A percentile compares a stretch with the other conserved stretches of the same genome.
These are phyloP conservation scores for Catagonus wagneri DNA, from an alignment of 2,113 vertebrate species.

Conservation along the genomic window DNA sequence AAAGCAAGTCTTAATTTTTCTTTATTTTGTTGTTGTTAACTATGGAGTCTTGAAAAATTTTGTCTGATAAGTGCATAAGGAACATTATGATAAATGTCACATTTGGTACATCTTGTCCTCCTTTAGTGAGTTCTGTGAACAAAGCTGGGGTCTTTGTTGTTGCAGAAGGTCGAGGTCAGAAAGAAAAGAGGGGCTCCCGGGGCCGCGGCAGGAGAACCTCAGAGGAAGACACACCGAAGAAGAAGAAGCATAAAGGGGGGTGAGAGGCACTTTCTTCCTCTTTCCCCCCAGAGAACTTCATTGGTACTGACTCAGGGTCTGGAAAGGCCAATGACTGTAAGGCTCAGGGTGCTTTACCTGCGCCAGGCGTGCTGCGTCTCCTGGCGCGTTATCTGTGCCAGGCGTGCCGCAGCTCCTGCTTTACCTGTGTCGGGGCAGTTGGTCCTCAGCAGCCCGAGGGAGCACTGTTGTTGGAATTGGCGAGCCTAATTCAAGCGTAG, in stretches of 20 bases:
- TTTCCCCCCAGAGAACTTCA: rapidly evolving
- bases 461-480: too few relatives aligned
- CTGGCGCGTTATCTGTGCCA: background rate
- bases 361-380: rapidly evolving
- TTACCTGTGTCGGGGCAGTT: background rate
- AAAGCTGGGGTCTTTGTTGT: background rate
- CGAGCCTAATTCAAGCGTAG: too few relatives aligned
- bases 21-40: background rate
- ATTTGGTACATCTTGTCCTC: background rate
- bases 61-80: background rate
- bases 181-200: slow-evolving; percentile 94
- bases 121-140: background rate
- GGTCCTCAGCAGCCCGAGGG: background rate
- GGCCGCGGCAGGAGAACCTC: slow-evolving; percentile 93
- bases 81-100: background rate
- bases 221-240: slow-evolving; percentile 96
- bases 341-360: background rate
- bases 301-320: too few relatives aligned
- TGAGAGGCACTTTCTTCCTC: slow-evolving; percentile 76
- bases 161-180: slow-evolving; percentile 92
- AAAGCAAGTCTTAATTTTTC: slow-evolving; percentile 88
- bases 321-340: rapidly evolving
- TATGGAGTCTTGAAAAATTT: background rate
- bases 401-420: background rate
- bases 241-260: slow-evolving; percentile 97